phyloP scores from a whole-genome alignment of 2,888 invertebrate genomes.

The Synergus gifuensis region DNA sequence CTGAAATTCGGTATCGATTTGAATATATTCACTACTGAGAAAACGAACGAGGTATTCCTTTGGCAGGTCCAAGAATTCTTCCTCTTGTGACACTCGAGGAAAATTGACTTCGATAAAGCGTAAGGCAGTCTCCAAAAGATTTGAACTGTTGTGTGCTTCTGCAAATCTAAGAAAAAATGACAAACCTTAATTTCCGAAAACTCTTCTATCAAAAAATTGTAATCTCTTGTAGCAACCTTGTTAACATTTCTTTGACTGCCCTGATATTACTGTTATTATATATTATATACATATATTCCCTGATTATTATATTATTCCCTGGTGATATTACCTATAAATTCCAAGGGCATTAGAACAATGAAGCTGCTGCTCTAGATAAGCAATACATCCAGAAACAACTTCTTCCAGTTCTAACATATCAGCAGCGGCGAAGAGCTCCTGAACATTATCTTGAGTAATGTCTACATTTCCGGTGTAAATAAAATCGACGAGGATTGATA shows the following conservation, averaged over 20 bases:
- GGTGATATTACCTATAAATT: conserved; percentile 83
- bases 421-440: conserved; percentile 92
- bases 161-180: conserved; percentile 84
- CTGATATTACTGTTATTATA: too few relatives aligned
- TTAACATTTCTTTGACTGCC: too few relatives aligned
- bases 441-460: conserved; percentile 89
- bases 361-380: conserved; percentile 90
- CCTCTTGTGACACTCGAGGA: conserved; percentile 88
- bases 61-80: conserved; percentile 91
- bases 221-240: not conserved
- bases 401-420: conserved; percentile 94
- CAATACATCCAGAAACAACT: conserved; percentile 90
- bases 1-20: conserved; percentile 93
- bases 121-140: conserved; percentile 87
- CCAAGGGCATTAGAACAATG: conserved; percentile 94
- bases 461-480: conserved; percentile 90
- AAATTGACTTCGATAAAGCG: conserved; percentile 92
- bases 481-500: conserved; percentile 89
- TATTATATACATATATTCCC: too few relatives aligned
- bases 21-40: conserved; percentile 90
- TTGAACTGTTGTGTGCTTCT: conserved; percentile 90
- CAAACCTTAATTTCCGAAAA: conserved; percentile 4
- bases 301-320: too few relatives aligned
- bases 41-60: conserved; percentile 87
- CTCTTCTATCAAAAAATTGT: conserved; percentile 13